Evolutionary conservation across 1,140 invertebrate species (phyloP).

Genomic region (Neodiprion lecontei): DNA sequence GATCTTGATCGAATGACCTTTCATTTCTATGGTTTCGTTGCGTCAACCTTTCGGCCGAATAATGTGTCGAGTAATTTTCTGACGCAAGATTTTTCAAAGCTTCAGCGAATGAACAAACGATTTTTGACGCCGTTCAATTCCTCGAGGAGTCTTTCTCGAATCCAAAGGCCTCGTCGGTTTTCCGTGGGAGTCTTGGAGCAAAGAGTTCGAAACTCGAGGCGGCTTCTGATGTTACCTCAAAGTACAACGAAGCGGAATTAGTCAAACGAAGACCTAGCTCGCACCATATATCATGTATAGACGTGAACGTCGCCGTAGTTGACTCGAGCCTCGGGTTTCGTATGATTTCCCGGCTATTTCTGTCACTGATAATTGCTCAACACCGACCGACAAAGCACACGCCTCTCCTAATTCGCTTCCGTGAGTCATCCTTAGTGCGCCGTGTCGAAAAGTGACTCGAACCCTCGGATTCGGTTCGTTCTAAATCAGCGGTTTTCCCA

Average conservation of each 20-base stretch:
- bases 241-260: conserved; percentile 41
- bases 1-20: no score
- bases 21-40: no score
- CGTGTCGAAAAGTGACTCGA: not conserved
- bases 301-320: conserved; percentile 29
- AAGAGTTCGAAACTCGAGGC: conserved; percentile 8
- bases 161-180: not conserved
- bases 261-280: conserved; percentile 33
- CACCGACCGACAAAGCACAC: conserved; percentile 3
- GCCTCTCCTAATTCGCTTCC: not conserved
- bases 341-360: conserved; percentile 7
- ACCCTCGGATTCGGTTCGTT: not conserved
- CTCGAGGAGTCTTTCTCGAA: not conserved
- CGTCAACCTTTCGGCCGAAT: no score
- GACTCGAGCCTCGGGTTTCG: conserved; percentile 15
- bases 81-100: no score
- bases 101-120: no score
- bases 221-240: conserved; percentile 35
- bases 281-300: conserved; percentile 38
- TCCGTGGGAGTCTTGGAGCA: not conserved
- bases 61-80: no score
- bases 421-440: not conserved
- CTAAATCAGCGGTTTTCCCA: not conserved
- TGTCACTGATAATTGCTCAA: not conserved
- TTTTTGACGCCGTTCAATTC: not conserved